phyloP scores from a whole-genome alignment of 2,888 invertebrate genomes.

The Pheosia gnoma region DNA sequence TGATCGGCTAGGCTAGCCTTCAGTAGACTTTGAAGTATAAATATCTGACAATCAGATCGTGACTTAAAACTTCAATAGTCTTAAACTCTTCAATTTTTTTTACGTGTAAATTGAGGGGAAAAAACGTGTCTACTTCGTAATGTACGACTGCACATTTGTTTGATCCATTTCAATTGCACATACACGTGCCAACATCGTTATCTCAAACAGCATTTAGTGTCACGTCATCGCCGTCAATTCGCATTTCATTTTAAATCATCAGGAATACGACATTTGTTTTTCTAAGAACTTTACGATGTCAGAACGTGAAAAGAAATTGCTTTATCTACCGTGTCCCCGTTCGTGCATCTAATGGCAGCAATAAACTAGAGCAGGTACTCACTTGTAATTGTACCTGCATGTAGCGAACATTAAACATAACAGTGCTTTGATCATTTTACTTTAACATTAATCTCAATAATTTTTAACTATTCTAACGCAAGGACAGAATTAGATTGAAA shows the following conservation, averaged over 20 bases:
- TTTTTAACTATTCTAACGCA: no score
- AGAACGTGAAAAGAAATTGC: constrained; percentile 17
- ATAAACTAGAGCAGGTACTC: background rate
- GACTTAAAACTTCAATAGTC: no score
- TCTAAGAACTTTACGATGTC: constrained; percentile 6
- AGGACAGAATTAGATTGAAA: no score
- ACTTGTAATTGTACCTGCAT: background rate
- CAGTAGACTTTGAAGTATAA: no score
- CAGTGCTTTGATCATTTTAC: no score
- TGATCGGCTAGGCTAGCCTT: no score
- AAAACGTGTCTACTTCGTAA: background rate
- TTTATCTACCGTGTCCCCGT: constrained; percentile 8
- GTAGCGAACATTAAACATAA: no score
- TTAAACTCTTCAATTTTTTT: no score
- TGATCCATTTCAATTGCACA: background rate
- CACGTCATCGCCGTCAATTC: background rate
- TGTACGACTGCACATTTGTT: constrained; percentile 1
- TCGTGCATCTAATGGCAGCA: constrained; percentile 15
- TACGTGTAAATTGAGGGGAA: background rate
- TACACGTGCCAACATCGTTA: background rate
- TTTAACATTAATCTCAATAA: no score
- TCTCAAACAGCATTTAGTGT: background rate
- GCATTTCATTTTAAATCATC: constrained; percentile 8
- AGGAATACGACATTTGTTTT: constrained; percentile 15
- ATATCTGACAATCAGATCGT: no score